These are phyloP conservation scores for Aplodontia rufa DNA, from an alignment of 2,113 vertebrate genomes.

Conservation along the genomic window DNA sequence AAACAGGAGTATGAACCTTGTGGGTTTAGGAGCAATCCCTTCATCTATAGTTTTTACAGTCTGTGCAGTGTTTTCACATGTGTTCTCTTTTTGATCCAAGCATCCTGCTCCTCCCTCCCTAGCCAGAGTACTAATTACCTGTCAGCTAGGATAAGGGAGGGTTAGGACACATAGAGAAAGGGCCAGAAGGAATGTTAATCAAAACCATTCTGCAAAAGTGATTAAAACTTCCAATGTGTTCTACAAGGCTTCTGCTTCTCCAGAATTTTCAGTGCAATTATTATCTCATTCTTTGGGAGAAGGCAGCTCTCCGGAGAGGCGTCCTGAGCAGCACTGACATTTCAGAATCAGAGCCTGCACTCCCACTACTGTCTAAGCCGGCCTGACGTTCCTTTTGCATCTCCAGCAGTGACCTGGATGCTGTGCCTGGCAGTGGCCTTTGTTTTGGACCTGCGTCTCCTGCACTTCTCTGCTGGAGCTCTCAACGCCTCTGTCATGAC, in stretches of 20 bases:
- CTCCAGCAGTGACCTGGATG: background rate
- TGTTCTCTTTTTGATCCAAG: background rate
- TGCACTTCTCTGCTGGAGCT: background rate
- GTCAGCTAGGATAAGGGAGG: slow-evolving; percentile 24
- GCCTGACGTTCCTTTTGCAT: background rate
- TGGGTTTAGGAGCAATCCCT: background rate
- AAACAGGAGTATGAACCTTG: background rate
- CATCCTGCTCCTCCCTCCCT: background rate
- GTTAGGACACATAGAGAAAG: slow-evolving; percentile 61
- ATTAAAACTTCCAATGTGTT: slow-evolving; percentile 67
- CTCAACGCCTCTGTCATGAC: background rate
- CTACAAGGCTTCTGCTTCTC: slow-evolving; percentile 60
- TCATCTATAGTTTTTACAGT: background rate
- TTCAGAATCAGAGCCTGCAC: slow-evolving; percentile 49
- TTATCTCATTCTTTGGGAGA: slow-evolving; percentile 62
- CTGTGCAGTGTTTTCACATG: background rate
- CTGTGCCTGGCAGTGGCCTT: background rate
- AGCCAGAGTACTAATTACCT: slow-evolving; percentile 58
- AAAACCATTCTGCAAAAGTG: slow-evolving; percentile 71
- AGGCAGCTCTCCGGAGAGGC: slow-evolving; percentile 60
- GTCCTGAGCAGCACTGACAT: slow-evolving; percentile 61
- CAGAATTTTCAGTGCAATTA: slow-evolving; percentile 63
- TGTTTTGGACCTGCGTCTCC: background rate
- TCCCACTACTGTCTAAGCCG: background rate
- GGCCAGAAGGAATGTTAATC: slow-evolving; percentile 61